Evolutionary conservation across 2,797 vertebrate species (phyloP), one percentile per base, ranked within the genome.

Genomic region (Loris lydekkerianus): DNA sequence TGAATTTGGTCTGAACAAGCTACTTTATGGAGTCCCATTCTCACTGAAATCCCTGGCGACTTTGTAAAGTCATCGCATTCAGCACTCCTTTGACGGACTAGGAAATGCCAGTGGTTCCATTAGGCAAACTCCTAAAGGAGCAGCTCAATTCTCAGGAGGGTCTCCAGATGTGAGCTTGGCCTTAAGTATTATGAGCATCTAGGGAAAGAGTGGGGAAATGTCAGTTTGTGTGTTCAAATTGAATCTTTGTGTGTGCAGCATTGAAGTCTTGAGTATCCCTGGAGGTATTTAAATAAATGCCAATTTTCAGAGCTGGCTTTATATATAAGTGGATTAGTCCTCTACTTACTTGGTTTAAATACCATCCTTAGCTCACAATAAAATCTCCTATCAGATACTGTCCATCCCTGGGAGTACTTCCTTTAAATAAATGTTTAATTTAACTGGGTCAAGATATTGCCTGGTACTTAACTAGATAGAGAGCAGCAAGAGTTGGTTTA

Each of bases 101-200:
- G 58, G 78, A 96, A 92, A 90, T 96, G 84, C 80, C 65, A 95
- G 65, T 63, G 72, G 78, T 43, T 91, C 85, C 70, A 77, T 95
- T 77, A 94, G 75, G 34, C 17, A 84, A 90, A 94, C 15, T 92
- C 94, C 34, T 89, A 61, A 1, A 63, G 73, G 63, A 95, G 49
- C 10, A 60, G 20, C 63, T 78, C 8, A 5, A 8, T 61, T 90
- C 87, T 92, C 77, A 25, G 29, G 83, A 49, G 67, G 25, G 27
- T 84, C 34, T 87, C 58, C 40, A 7, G 4, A 29, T 58, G 78
- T 89, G 53, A 76, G 29, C 20, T 73, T 46, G 29, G 63, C 69
- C 73, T 96, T 94, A 94, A 94, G 88, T 82, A 94, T 84, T 85
- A 91, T 63, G 49, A 95, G 49, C 43, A 67, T 63, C 67, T 86